A percentile compares a stretch with the other conserved stretches of the same genome.
Evolutionary conservation across 2,797 vertebrate species (phyloP).

Genomic region (Merluccius polli): DNA sequence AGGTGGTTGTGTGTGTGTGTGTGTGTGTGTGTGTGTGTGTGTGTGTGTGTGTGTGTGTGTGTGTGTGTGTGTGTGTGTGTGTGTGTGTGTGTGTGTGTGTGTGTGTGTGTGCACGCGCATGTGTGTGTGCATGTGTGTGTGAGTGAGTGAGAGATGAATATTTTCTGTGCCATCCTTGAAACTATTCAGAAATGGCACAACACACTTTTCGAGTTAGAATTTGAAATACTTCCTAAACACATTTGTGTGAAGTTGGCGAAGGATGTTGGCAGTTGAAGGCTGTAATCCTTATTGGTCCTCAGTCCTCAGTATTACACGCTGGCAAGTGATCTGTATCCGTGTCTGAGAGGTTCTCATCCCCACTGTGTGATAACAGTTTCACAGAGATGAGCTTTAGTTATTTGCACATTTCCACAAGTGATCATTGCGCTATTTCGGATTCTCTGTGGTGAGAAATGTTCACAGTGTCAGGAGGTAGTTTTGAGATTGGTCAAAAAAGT

Average conservation of each 20-base stretch:
- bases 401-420: too few relatives aligned
- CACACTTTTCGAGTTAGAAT: neutral
- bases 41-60: slow-evolving; percentile 2
- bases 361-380: too few relatives aligned
- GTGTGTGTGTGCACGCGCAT: neutral
- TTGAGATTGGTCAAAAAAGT: too few relatives aligned
- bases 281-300: neutral
- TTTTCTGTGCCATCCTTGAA: neutral
- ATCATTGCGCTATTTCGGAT: neutral
- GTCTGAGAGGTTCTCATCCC: neutral
- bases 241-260: neutral
- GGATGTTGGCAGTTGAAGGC: neutral
- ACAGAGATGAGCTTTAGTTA: too few relatives aligned
- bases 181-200: neutral
- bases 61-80: neutral
- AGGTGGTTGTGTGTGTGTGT: neutral
- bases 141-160: neutral
- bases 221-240: neutral
- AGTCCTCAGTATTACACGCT: neutral
- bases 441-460: too few relatives aligned
- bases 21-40: neutral
- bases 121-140: neutral
- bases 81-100: neutral
- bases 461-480: too few relatives aligned
- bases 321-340: neutral